Conservation (phyloP, 2,888 invertebrate species). For the Prenolepis imparis region DNA sequence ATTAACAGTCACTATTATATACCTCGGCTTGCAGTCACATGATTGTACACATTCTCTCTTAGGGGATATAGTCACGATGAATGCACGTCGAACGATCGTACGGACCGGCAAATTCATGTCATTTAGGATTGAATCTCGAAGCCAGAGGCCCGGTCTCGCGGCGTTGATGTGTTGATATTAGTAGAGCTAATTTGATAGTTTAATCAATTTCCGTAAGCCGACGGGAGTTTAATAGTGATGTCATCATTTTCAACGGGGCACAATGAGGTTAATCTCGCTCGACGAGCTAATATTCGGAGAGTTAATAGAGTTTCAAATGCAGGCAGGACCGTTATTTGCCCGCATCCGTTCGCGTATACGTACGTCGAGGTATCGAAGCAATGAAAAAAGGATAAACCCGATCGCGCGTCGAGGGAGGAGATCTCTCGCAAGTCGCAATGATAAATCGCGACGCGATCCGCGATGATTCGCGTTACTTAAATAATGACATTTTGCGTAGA, state of each 20-base stretch:
- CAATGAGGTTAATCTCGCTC: constrained; percentile 86
- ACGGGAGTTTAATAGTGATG: constrained; percentile 86
- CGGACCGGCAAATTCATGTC: constrained; percentile 75
- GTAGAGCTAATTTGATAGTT: constrained; percentile 86
- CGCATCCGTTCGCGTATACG: constrained; percentile 71
- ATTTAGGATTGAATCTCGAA: constrained; percentile 71
- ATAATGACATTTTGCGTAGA: background rate
- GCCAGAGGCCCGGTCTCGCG: constrained; percentile 63
- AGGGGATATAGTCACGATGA: constrained; percentile 73
- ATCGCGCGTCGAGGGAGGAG: constrained; percentile 1
- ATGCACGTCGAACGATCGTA: constrained; percentile 76
- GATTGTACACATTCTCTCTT: constrained; percentile 70
- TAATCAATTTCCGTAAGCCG: constrained; percentile 86
- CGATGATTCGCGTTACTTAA: constrained; percentile 30
- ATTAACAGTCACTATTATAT: constrained; percentile 43
- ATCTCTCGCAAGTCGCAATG: background rate
- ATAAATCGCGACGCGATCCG: background rate
- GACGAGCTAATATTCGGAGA: constrained; percentile 86
- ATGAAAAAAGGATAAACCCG: constrained; percentile 47
- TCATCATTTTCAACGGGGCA: constrained; percentile 86
- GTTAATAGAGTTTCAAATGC: constrained; percentile 86
- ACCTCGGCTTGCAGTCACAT: constrained; percentile 60
- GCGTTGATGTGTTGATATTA: constrained; percentile 84
- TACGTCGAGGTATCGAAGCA: constrained; percentile 47
- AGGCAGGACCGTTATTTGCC: constrained; percentile 81